phyloP scores from a whole-genome alignment of 2,797 vertebrate genomes.

The Malurus splendens region DNA sequence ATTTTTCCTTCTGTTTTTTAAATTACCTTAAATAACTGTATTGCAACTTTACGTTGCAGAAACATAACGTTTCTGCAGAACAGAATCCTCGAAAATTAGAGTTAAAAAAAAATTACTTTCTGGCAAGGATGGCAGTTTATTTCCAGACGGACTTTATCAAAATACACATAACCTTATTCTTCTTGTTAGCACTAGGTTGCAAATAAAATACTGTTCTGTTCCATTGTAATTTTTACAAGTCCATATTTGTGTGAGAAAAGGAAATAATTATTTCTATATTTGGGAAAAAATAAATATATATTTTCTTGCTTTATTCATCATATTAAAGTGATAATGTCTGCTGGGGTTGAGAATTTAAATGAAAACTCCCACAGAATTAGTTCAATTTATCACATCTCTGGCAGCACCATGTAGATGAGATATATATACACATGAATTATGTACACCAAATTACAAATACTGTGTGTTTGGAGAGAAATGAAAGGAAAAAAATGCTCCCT shows the following conservation, averaged over 20 bases:
- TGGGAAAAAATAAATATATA: background rate
- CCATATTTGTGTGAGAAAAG: background rate
- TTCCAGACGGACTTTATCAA: background rate
- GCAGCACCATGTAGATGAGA: background rate
- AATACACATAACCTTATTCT: background rate
- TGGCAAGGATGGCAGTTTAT: background rate
- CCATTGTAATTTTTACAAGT: background rate
- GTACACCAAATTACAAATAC: background rate
- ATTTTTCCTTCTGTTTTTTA: background rate
- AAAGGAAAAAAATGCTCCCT: background rate
- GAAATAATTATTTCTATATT: background rate
- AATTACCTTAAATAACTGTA: background rate
- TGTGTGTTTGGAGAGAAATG: background rate
- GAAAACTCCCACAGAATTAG: background rate
- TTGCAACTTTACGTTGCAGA: background rate
- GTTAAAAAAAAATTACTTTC: background rate
- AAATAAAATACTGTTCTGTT: background rate
- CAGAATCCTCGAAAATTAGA: background rate
- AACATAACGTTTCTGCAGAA: background rate
- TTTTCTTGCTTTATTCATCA: background rate
- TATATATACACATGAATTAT: background rate
- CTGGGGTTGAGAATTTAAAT: background rate
- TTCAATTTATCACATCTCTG: background rate
- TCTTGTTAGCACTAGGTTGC: background rate
- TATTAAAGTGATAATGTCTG: background rate